Evolutionary conservation across 2,113 vertebrate genomes (phyloP).

Genomic region (Heliornis fulica): DNA sequence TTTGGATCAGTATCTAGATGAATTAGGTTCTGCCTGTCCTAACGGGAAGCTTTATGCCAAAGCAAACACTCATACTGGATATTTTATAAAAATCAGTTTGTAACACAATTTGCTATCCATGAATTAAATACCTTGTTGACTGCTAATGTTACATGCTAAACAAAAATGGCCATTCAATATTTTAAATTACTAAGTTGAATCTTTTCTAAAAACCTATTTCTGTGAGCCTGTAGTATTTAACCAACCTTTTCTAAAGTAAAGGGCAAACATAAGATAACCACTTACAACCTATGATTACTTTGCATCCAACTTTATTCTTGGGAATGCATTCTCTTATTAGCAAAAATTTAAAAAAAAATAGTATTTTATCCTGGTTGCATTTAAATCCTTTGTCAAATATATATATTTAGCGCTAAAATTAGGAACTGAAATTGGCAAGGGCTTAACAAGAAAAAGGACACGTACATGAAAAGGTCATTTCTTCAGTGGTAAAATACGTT

Average conservation of each 20-base stretch:
- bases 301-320: not conserved
- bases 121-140: not conserved
- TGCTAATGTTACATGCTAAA: not conserved
- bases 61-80: not conserved
- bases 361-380: not conserved
- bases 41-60: not conserved
- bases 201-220: not conserved
- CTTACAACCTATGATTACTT: not conserved
- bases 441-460: not conserved
- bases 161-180: not conserved
- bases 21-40: not conserved
- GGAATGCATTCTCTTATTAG: not conserved
- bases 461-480: not conserved
- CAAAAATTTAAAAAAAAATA: not conserved
- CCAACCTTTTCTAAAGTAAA: not conserved
- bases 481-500: not conserved
- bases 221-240: not conserved
- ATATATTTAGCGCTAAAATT: not conserved
- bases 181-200: not conserved
- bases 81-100: not conserved
- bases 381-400: not conserved
- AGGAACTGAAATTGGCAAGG: slow-evolving; percentile 18
- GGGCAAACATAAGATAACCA: not conserved
- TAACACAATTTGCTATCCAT: not conserved
- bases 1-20: not conserved